Evolutionary conservation across 92 coral and sea anemone genomes (phyloP).

Genomic region (Plumapathes pennacea): DNA sequence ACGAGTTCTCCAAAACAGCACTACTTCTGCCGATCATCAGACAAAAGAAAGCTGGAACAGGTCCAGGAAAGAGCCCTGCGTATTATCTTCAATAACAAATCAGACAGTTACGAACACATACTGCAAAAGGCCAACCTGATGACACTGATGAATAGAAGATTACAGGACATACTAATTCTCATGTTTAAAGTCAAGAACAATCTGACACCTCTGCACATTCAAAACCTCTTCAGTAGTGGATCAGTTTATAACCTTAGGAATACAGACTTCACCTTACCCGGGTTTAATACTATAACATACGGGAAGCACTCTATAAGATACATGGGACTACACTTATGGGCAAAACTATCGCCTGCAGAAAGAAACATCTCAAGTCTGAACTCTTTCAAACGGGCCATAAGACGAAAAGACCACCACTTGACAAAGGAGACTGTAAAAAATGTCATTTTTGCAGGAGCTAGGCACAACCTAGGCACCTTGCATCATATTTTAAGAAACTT

Average conservation of each 20-base stretch:
- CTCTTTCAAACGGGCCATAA: conserved; percentile 2
- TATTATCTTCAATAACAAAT: background rate
- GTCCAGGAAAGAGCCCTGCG: conserved; percentile 7
- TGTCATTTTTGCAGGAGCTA: too few relatives aligned
- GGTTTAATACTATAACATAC: conserved; percentile 12
- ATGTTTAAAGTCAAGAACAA: too few relatives aligned
- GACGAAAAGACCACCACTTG: conserved; percentile 7
- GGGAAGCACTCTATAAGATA: conserved; percentile 32
- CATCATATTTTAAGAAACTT: too few relatives aligned
- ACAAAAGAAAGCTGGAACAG: conserved; percentile 3
- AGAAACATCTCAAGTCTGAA: conserved; percentile 5
- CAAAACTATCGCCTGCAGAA: conserved; percentile 7
- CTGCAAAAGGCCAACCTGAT: background rate
- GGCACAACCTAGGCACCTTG: too few relatives aligned
- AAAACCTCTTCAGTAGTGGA: too few relatives aligned
- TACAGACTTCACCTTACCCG: conserved; percentile 11
- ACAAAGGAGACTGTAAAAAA: too few relatives aligned
- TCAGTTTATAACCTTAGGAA: conserved; percentile 15
- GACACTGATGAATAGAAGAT: too few relatives aligned
- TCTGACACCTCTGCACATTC: too few relatives aligned
- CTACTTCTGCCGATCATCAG: background rate
- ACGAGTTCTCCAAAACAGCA: background rate
- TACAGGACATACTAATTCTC: too few relatives aligned
- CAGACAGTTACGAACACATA: background rate
- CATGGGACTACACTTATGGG: conserved; percentile 19